Conservation (phyloP, 2,113 vertebrate genomes). For the Oncorhynchus keta region DNA sequence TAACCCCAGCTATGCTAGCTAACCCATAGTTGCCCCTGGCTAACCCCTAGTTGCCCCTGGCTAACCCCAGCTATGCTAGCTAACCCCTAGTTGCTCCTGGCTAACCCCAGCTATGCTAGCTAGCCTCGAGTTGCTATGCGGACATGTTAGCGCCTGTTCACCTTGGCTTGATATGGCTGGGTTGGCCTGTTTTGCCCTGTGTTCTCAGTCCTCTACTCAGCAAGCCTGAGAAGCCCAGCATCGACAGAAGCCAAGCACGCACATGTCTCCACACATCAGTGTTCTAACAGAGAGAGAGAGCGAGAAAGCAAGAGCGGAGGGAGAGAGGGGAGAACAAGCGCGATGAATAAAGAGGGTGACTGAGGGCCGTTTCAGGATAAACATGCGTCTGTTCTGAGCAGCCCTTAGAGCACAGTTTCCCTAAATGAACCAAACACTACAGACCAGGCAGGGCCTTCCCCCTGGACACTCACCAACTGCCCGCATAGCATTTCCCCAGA, state of each 20-base stretch:
- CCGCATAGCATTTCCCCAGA: no score
- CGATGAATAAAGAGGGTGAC: neutral
- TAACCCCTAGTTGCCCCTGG: neutral
- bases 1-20: neutral
- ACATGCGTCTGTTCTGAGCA: neutral
- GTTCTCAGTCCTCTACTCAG: conserved; percentile 16
- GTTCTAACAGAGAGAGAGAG: conserved; percentile 8
- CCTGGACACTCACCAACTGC: no score
- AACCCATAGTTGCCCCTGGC: no score
- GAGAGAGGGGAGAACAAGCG: neutral
- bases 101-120: neutral
- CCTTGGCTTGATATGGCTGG: neutral
- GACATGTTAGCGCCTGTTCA: neutral
- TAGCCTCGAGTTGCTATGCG: neutral
- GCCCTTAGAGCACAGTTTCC: neutral
- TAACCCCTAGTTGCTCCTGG: no score
- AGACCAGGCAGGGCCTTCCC: no score
- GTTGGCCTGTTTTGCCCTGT: conserved; percentile 5
- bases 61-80: neutral
- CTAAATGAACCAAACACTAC: neutral
- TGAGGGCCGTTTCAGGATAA: neutral
- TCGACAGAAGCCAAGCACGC: conserved; percentile 57
- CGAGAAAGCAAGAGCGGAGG: no score
- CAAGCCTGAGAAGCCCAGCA: conserved; percentile 29
- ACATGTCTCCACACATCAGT: conserved; percentile 57